These are phyloP conservation scores for Callimorpha dominula DNA, from an alignment of 2,888 invertebrate genomes.

Conservation along the genomic window DNA sequence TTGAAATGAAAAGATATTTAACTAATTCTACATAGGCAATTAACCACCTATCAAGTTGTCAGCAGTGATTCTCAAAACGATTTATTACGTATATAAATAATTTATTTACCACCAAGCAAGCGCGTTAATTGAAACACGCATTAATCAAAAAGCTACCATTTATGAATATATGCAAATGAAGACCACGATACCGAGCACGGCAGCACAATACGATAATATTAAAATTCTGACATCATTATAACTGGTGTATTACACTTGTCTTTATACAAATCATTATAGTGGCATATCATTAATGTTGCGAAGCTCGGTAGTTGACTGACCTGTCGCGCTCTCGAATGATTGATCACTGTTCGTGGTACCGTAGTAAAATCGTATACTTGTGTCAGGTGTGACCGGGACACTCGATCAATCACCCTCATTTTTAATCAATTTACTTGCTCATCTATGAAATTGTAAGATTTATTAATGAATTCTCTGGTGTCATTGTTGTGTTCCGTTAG, in stretches of 20 bases:
- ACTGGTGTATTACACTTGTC: slow-evolving; percentile 39
- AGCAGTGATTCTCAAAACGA: slow-evolving; percentile 17
- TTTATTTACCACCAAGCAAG: slow-evolving; percentile 20
- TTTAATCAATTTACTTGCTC: slow-evolving; percentile 78
- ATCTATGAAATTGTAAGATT: slow-evolving; percentile 63
- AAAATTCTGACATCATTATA: slow-evolving; percentile 36
- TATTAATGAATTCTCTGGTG: slow-evolving; percentile 36
- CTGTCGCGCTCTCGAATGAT: slow-evolving; percentile 35
- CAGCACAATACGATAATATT: slow-evolving; percentile 32
- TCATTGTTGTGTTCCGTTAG: slow-evolving; percentile 52
- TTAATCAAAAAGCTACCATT: slow-evolving; percentile 35
- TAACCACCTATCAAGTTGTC: slow-evolving; percentile 21
- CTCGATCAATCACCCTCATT: slow-evolving; percentile 76
- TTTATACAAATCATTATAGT: slow-evolving; percentile 36
- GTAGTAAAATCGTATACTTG: slow-evolving; percentile 57
- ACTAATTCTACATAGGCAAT: slow-evolving; percentile 16
- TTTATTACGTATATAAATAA: slow-evolving; percentile 20
- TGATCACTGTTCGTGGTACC: slow-evolving; percentile 52
- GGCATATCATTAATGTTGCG: slow-evolving; percentile 37
- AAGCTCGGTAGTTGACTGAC: slow-evolving; percentile 31
- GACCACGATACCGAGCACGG: slow-evolving; percentile 15
- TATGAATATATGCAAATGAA: slow-evolving; percentile 20
- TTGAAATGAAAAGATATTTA: not conserved
- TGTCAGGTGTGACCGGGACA: slow-evolving; percentile 67
- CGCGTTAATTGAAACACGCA: slow-evolving; percentile 22